phyloP scores from a whole-genome alignment of 1,140 invertebrate genomes.

The Cotesia glomerata region DNA sequence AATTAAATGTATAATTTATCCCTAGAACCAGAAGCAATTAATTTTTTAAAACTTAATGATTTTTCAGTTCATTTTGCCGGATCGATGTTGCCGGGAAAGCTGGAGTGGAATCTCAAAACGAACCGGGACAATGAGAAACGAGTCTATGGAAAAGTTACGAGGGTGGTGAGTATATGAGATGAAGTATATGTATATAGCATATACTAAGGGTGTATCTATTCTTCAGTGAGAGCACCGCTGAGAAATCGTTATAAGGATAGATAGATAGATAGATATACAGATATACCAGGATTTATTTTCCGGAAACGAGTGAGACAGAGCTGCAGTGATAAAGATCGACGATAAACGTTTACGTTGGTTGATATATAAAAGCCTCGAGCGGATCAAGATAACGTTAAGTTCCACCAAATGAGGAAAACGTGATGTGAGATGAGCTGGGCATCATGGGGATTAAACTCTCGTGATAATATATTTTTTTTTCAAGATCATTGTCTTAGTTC shows the following conservation, averaged over 20 bases:
- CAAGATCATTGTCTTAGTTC: not conserved
- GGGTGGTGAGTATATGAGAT: too few relatives aligned
- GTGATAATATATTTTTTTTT: too few relatives aligned
- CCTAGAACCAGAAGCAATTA: not conserved
- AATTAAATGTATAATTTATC: too few relatives aligned
- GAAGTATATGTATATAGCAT: not conserved
- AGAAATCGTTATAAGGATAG: too few relatives aligned
- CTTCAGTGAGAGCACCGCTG: not conserved
- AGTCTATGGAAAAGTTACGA: not conserved
- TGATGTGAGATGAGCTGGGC: not conserved
- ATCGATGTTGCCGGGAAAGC: not conserved
- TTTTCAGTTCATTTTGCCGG: constrained; percentile 5
- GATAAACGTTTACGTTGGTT: constrained; percentile 20
- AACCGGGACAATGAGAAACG: constrained; percentile 5
- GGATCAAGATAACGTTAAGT: not conserved
- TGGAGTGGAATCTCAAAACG: constrained; percentile 2
- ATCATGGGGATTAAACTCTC: not conserved
- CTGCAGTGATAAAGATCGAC: constrained; percentile 7
- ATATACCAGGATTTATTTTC: constrained; percentile 6
- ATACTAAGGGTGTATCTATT: not conserved
- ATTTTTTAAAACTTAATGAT: not conserved
- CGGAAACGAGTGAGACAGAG: constrained; percentile 22
- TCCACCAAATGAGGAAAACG: not conserved
- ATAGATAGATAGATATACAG: not conserved
- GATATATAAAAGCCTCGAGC: not conserved